Conservation (phyloP, 2,888 invertebrate species). For the Athalia circularis region DNA sequence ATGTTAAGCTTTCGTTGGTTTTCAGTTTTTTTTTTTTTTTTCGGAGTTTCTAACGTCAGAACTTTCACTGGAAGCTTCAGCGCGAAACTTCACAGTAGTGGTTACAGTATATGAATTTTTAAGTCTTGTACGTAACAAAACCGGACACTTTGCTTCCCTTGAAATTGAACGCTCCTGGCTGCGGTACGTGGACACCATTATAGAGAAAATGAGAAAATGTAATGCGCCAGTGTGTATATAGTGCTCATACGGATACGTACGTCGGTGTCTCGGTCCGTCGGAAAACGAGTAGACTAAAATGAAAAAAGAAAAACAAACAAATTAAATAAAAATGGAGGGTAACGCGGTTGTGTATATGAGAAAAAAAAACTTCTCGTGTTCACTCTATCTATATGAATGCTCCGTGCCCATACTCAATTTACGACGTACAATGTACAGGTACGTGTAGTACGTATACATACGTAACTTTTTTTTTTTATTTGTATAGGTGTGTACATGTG, state of each 20-base stretch:
- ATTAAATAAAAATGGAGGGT: not conserved
- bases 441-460: no score
- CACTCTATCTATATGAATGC: constrained; percentile 1
- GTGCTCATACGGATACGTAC: no score
- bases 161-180: constrained; percentile 27
- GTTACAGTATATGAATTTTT: not conserved
- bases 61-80: no score
- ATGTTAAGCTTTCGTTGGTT: no score
- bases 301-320: not conserved
- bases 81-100: no score
- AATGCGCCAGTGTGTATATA: not conserved
- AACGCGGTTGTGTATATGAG: no score
- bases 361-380: not conserved
- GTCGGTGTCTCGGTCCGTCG: no score
- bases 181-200: constrained; percentile 5
- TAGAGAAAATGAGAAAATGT: not conserved
- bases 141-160: constrained; percentile 16
- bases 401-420: constrained; percentile 5
- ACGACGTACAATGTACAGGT: no score
- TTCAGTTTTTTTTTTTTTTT: no score
- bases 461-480: no score
- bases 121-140: constrained; percentile 5
- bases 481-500: no score
- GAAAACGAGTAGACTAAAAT: not conserved
- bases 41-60: no score